Percentiles rank a stretch among this genome's conserved stretches.
Evolutionary conservation across 2,888 invertebrate species (phyloP).

Genomic region (Torymus tubicola): DNA sequence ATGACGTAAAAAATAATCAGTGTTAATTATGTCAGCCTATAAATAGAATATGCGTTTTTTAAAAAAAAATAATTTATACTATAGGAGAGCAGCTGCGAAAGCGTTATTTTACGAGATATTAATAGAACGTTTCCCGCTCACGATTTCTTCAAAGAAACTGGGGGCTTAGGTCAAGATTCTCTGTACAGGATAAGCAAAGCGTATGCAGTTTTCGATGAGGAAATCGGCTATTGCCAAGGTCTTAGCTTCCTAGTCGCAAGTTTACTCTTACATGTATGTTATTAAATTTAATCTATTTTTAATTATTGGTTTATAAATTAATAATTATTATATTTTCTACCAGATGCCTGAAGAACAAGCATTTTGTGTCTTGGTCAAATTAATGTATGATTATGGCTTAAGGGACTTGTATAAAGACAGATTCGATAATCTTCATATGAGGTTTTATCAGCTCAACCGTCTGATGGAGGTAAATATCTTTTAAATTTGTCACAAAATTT

Average conservation of each 20-base stretch:
- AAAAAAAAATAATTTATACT: slow-evolving; percentile 33
- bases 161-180: slow-evolving; percentile 96
- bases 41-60: slow-evolving; percentile 18
- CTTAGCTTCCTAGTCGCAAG: slow-evolving; percentile 98
- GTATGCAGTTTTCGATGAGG: slow-evolving; percentile 97
- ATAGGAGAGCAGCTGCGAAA: slow-evolving; percentile 95
- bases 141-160: slow-evolving; percentile 96
- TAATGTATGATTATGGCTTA: slow-evolving; percentile 97
- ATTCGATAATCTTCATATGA: slow-evolving; percentile 96
- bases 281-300: slow-evolving; percentile 17
- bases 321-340: slow-evolving; percentile 46
- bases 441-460: slow-evolving; percentile 95
- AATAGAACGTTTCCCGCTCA: slow-evolving; percentile 99
- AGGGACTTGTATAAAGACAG: slow-evolving; percentile 97
- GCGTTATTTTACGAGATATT: slow-evolving; percentile 96
- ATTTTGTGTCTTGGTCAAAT: slow-evolving; percentile 95
- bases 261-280: slow-evolving; percentile 92
- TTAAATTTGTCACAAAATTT: neutral
- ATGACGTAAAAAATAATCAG: neutral
- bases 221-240: slow-evolving; percentile 99
- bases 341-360: slow-evolving; percentile 99
- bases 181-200: slow-evolving; percentile 97
- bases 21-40: slow-evolving; percentile 15
- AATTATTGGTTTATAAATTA: neutral
- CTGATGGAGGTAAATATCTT: slow-evolving; percentile 86